Evolutionary conservation across 2,888 invertebrate genomes (phyloP), one percentile per base, ranked within the genome.

Genomic region (Rugalucina vietnamica): DNA sequence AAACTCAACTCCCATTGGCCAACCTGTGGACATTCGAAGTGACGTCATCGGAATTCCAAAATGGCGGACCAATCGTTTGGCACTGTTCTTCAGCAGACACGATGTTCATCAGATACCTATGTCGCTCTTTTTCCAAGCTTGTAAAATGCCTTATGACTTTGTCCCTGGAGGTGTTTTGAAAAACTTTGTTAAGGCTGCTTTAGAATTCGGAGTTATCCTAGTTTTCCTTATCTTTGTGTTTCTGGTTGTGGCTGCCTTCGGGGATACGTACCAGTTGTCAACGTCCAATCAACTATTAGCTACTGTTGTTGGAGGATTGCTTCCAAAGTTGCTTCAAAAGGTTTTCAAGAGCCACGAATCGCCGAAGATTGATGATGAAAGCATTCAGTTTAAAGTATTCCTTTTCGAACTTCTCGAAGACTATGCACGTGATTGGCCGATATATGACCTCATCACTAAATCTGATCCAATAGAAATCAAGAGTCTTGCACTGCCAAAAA

Each of bases 201-300:
- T 74, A 75, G 80, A 90, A 65, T 89, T 93, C 69, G 32, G 83
- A 24, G 82, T 84, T 43, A 90, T 93, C 70, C 71, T 92, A 5
- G 29, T 91, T 14, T 93, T 92, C 82, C 86, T 93, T 0, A 60
- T 89, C 21, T 91, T 93, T 75, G 88, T 93, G 21, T 76, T 91
- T 72, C 69, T 92, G 57, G 89, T 92, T 3, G 89, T 93, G 54
- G 81, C 90, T 79, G 89, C 91, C 0, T 91, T 91, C 75, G 91
- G 90, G 0, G 89, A 90, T 27, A 84, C 89, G 65, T 91, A 93
- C 85, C 74, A 89, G 34, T 84, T 91, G 3, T 91, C 93, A 3
- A 78, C 91, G 0, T 91, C 92, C 69, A 92, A 91, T 85, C 91
- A 92, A 72, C 84, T 91, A 39, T 77, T 93, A 75, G 88, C 92